Evolutionary conservation across 2,113 vertebrate species (phyloP), one percentile per base, ranked within the genome.

Genomic region (Epinephelus cyanopodus): DNA sequence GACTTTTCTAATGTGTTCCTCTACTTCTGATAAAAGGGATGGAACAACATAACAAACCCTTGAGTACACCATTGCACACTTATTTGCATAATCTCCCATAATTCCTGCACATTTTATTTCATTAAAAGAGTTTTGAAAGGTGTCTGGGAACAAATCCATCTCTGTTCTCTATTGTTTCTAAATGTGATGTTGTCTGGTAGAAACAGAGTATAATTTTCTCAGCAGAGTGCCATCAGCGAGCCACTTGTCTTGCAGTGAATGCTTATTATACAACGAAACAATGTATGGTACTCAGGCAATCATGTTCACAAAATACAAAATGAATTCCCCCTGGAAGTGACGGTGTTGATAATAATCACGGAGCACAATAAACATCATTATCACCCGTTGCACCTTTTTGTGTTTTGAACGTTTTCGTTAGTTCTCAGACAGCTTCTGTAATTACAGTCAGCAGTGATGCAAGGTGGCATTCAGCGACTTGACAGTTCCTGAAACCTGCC

Each of bases 391-490:
- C 19, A 74, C 77, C 27, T 77, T 78, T 73, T 67, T 72, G 58
- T 61, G 27, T 80, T 69, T 42, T 39, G 27, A 76, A 71, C 77
- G 47, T 79, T 83, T 79, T 37, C 18, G 27, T 84, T 81, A 62
- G 21, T 45, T 75, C 56, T 42, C 64, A 47, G 86, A 87, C 78
- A 85, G 89, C 37, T 83, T 74, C 60, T 76, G 47, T 92, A 91
- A 93, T 92, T 86, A 80, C 56, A 85, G 74, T 72, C 82, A 88
- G 72, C 69, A 72, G 39, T 85, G 65, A 92, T 91, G 82, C 82
- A 84, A 88, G 54, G 65, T 92, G 87, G 83, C 90, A 78, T 85
- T 82, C 57, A 58, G 71, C 62, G 21, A 92, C 89, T 86, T 81
- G 88, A 91, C 89, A 89, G 71, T 68, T 90, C 61, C 84, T 83